phyloP scores from a whole-genome alignment of 2,888 invertebrate genomes.

The Xestobium rufovillosum region DNA sequence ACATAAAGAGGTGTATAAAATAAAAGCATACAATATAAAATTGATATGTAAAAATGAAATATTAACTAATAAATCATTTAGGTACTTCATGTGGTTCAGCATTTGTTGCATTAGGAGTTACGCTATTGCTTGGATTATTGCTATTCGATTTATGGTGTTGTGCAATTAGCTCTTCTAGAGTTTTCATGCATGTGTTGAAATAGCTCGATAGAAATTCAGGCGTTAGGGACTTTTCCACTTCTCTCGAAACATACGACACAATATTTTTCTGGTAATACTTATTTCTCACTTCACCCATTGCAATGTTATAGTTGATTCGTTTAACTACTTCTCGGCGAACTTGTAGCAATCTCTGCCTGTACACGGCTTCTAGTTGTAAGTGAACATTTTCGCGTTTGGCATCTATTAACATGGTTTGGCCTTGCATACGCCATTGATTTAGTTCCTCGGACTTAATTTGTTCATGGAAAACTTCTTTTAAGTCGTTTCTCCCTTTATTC shows the following conservation, averaged over 20 bases:
- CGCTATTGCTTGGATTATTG: no score
- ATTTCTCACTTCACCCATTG: constrained; percentile 68
- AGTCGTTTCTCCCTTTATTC: constrained; percentile 39
- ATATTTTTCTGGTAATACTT: constrained; percentile 84
- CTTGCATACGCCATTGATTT: constrained; percentile 68
- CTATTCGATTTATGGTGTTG: neutral
- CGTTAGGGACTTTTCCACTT: constrained; percentile 27
- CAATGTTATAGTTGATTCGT: constrained; percentile 85
- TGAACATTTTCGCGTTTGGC: constrained; percentile 88
- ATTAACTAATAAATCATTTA: no score
- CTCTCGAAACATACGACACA: constrained; percentile 73
- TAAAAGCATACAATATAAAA: no score
- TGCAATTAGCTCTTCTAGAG: neutral
- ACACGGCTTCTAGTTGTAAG: constrained; percentile 88
- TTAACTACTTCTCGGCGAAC: constrained; percentile 65
- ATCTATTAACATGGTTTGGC: constrained; percentile 63
- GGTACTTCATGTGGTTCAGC: no score
- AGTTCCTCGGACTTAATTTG: constrained; percentile 60
- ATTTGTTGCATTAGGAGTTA: no score
- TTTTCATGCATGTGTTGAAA: constrained; percentile 17
- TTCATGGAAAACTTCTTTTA: constrained; percentile 47
- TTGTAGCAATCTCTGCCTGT: constrained; percentile 56
- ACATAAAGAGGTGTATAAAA: no score
- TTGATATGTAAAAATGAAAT: no score
- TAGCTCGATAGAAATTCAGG: constrained; percentile 27